Evolutionary conservation across 37 sponge, comb jelly and placozoan species (phyloP).

Genomic region (Tethya wilhelma): DNA sequence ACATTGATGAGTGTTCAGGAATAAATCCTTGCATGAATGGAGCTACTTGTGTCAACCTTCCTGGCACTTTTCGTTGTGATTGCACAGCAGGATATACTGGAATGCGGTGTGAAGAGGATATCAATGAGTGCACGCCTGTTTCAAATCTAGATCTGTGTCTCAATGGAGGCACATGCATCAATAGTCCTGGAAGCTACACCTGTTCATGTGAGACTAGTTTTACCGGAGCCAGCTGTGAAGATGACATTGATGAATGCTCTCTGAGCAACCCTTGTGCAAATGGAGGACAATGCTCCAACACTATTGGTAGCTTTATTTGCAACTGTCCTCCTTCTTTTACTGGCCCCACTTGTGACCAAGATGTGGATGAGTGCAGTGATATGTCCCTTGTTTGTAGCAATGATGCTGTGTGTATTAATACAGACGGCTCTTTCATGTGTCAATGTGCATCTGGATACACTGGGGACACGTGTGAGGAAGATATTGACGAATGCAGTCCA

Average conservation of each 20-base stretch:
- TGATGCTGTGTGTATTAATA: slow-evolving; percentile 35
- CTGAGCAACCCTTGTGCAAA: slow-evolving; percentile 19
- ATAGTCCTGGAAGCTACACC: slow-evolving; percentile 32
- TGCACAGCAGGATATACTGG: slow-evolving; percentile 66
- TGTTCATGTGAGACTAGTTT: slow-evolving; percentile 24
- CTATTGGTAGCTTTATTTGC: slow-evolving; percentile 30
- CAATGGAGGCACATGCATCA: slow-evolving; percentile 44
- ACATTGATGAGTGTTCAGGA: slow-evolving; percentile 8
- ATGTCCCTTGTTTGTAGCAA: slow-evolving; percentile 19
- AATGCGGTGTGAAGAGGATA: slow-evolving; percentile 26
- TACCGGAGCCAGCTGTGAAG: slow-evolving; percentile 34
- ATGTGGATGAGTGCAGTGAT: slow-evolving; percentile 23
- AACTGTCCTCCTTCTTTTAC: slow-evolving; percentile 33
- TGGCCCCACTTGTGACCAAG: slow-evolving; percentile 26
- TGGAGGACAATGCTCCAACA: slow-evolving; percentile 41
- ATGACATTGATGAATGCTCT: slow-evolving; percentile 32
- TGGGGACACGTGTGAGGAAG: slow-evolving; percentile 7
- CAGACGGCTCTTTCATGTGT: slow-evolving; percentile 19
- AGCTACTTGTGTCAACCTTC: slow-evolving; percentile 46
- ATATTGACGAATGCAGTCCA: slow-evolving; percentile 37
- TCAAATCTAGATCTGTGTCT: neutral
- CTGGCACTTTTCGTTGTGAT: slow-evolving; percentile 34
- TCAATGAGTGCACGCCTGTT: slow-evolving; percentile 43
- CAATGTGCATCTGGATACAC: slow-evolving; percentile 15
- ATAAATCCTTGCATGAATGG: slow-evolving; percentile 62